Conservation (phyloP, 1,140 invertebrate species). For the Pectinophora gossypiella region DNA sequence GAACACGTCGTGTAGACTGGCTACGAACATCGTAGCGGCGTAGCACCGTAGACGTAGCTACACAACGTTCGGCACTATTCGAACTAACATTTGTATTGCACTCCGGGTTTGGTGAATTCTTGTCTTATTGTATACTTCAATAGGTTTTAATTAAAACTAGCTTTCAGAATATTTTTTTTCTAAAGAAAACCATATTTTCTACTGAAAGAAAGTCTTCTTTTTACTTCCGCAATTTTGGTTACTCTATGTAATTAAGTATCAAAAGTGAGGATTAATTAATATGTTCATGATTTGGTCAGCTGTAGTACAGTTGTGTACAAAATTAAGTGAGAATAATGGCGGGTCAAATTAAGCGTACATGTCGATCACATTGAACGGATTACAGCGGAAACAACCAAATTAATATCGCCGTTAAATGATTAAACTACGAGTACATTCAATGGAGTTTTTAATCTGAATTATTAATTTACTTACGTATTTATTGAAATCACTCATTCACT, state of each 20-base stretch:
- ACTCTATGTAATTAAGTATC: not conserved
- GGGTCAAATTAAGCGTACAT: not conserved
- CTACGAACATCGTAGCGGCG: conserved; percentile 25
- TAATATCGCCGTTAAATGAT: conserved; percentile 27
- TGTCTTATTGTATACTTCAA: not conserved
- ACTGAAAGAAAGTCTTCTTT: too few relatives aligned
- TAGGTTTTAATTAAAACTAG: too few relatives aligned
- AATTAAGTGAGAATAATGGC: not conserved
- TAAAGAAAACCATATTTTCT: too few relatives aligned
- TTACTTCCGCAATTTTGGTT: not conserved
- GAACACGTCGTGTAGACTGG: conserved; percentile 43
- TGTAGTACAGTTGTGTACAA: not conserved
- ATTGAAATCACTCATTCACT: conserved; percentile 8
- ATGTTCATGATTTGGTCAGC: not conserved
- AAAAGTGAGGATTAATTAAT: not conserved
- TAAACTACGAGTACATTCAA: conserved; percentile 20
- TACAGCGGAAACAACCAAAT: conserved; percentile 19
- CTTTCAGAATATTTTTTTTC: too few relatives aligned
- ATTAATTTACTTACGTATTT: conserved; percentile 1
- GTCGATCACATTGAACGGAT: conserved; percentile 2
- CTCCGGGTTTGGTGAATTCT: conserved; percentile 16
- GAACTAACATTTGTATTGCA: conserved; percentile 37
- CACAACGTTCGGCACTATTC: conserved; percentile 23
- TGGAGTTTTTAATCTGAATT: conserved; percentile 14
- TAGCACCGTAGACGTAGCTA: conserved; percentile 21